phyloP scores from a whole-genome alignment of 1,140 invertebrate species.

The Brachionus rubens region DNA sequence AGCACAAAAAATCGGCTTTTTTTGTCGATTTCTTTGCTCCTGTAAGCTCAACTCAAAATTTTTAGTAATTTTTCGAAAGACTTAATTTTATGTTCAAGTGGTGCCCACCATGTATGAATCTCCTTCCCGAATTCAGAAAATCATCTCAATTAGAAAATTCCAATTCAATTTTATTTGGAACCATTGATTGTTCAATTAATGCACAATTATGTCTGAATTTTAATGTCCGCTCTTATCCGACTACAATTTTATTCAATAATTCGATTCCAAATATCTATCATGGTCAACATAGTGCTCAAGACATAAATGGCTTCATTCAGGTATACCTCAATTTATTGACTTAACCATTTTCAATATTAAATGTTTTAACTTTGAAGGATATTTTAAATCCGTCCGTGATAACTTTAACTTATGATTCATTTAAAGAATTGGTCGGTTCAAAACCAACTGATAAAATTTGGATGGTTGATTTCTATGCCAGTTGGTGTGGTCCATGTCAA shows the following conservation, averaged over 20 bases:
- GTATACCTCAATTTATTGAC: too few species aligned
- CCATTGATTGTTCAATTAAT: slow-evolving; percentile 64
- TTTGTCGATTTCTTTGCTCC: slow-evolving; percentile 78
- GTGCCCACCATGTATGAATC: slow-evolving; percentile 75
- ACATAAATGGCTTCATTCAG: slow-evolving; percentile 67
- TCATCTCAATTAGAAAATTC: slow-evolving; percentile 62
- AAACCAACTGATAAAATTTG: slow-evolving; percentile 63
- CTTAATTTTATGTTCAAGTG: slow-evolving; percentile 56
- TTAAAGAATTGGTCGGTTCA: slow-evolving; percentile 63
- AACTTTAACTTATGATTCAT: slow-evolving; percentile 63
- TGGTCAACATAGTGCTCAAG: slow-evolving; percentile 65
- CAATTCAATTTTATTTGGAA: slow-evolving; percentile 67
- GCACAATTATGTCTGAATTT: slow-evolving; percentile 63
- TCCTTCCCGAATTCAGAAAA: slow-evolving; percentile 71
- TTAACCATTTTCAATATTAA: neutral
- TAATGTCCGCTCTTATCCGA: slow-evolving; percentile 71
- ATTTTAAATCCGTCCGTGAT: slow-evolving; percentile 65
- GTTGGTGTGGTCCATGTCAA: slow-evolving; percentile 70
- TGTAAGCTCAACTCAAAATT: neutral
- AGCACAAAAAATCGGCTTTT: slow-evolving; percentile 63
- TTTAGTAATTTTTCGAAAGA: neutral
- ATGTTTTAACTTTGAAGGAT: slow-evolving; percentile 51
- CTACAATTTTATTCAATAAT: slow-evolving; percentile 70
- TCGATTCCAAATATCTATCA: slow-evolving; percentile 65
- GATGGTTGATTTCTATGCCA: slow-evolving; percentile 70